phyloP scores from a whole-genome alignment of 2,113 vertebrate species.

The Condylura cristata region DNA sequence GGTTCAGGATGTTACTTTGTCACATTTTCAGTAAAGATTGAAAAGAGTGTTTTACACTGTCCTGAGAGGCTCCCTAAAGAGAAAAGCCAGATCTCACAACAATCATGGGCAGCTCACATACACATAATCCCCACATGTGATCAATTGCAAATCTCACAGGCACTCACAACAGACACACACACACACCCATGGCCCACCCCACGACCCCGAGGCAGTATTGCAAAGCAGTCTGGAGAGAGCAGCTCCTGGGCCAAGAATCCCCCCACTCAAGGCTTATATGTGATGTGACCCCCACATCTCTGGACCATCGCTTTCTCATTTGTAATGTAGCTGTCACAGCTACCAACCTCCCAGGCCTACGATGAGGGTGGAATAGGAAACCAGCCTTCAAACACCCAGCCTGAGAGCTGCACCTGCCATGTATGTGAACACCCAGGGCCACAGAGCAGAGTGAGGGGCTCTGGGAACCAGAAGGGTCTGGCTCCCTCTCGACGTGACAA shows the following conservation, averaged over 20 bases:
- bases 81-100: background rate
- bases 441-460: rapidly evolving
- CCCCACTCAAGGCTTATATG: background rate
- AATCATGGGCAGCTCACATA: background rate
- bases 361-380: background rate
- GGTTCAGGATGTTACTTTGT: background rate
- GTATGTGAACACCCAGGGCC: background rate
- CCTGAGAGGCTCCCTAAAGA: background rate
- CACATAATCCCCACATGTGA: background rate
- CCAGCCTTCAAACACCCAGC: too few species aligned
- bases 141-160: background rate
- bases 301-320: background rate
- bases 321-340: background rate
- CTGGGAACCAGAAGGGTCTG: background rate
- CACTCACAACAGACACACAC: background rate
- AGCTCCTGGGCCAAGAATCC: background rate
- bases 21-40: constrained; percentile 25
- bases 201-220: rapidly evolving
- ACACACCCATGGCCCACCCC: background rate
- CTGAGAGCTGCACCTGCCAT: background rate
- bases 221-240: rapidly evolving
- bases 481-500: background rate
- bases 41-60: background rate
- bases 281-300: background rate
- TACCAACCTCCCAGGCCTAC: background rate